phyloP scores from a whole-genome alignment of 1,140 invertebrate genomes.

The Episyrphus balteatus region DNA sequence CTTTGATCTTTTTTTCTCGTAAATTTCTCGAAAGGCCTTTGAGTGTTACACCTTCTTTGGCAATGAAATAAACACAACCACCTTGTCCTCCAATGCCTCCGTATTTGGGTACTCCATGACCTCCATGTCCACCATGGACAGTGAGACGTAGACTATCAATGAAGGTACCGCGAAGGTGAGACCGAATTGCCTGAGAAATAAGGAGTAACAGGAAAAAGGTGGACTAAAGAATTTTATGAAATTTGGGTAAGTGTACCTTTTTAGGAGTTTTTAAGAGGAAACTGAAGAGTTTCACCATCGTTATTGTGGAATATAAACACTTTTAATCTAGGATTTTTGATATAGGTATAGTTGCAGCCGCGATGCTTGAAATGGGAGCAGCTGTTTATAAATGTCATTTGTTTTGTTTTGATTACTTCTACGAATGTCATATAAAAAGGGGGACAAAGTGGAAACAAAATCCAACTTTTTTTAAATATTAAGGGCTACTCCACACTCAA shows the following conservation, averaged over 20 bases:
- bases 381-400: too few species aligned
- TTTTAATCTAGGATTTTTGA: too few species aligned
- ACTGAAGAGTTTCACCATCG: constrained; percentile 30
- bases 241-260: constrained; percentile 9
- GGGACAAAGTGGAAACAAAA: too few species aligned
- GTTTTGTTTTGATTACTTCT: too few species aligned
- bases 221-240: not conserved
- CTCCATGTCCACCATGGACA: constrained; percentile 66
- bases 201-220: not conserved
- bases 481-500: too few species aligned
- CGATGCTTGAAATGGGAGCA: too few species aligned
- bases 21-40: constrained; percentile 36
- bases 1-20: constrained; percentile 45
- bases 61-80: constrained; percentile 64
- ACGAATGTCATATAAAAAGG: too few species aligned
- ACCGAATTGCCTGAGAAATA: constrained; percentile 14
- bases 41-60: constrained; percentile 50
- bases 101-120: constrained; percentile 60
- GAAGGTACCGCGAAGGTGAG: constrained; percentile 42
- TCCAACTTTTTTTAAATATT: too few species aligned
- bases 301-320: not conserved
- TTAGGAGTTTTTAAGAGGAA: constrained; percentile 26
- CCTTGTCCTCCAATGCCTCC: constrained; percentile 79
- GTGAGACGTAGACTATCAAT: constrained; percentile 60
- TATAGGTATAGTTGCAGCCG: too few species aligned